Base-by-base conservation (phyloP, 2,888 invertebrate species). In the Choreutis nemorana region DNA sequence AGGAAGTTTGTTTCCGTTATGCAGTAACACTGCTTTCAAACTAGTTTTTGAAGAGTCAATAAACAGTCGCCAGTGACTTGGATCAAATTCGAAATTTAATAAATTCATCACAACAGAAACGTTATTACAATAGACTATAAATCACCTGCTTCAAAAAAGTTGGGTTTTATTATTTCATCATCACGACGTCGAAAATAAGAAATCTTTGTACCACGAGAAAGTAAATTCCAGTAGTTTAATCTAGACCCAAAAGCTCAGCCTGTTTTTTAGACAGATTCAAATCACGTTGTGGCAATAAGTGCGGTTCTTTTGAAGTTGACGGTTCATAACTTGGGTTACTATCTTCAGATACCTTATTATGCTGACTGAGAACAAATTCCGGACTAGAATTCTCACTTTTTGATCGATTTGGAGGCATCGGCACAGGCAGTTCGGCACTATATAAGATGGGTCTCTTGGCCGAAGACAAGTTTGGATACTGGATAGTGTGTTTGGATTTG, bases 1-100 rank as follows among this genome's bases (percentile, higher is more conserved):
- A 2, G 34, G 32, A 24, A 18, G 8, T 14, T 15, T 22, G 14
- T 32, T 34, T 11, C 33, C 34, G 18, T 32, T 34, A 14, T 34
- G 36, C 13, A 36, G 15, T 8, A 36, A 28, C 3, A 36, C 36
- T 24, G 36, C 36, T 28, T 36, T 33, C n/a, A 36, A 20, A 14
- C 33, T 33, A 14, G 18, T 12, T 25, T 32, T 32, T 10, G 32
- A 35, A 13, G 28, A 28, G 9, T 23, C 23, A 2, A 23, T 23
- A 1, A 23, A 23, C 1, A 23, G 9, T 4, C 23, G 6, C 23
- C 23, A 23, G 8, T 23, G 2, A n/a, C 4, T 5, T 23, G 23
- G 4, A n/a, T n/a, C 23, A 23, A n/a, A 9, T 2, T 23, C 2
- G 7, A n/a, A 5, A n/a, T 9, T 1, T 5, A 23, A 23, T 7